Evolutionary conservation across 2,113 vertebrate species (phyloP).

Genomic region (Bolborhynchus lineola): DNA sequence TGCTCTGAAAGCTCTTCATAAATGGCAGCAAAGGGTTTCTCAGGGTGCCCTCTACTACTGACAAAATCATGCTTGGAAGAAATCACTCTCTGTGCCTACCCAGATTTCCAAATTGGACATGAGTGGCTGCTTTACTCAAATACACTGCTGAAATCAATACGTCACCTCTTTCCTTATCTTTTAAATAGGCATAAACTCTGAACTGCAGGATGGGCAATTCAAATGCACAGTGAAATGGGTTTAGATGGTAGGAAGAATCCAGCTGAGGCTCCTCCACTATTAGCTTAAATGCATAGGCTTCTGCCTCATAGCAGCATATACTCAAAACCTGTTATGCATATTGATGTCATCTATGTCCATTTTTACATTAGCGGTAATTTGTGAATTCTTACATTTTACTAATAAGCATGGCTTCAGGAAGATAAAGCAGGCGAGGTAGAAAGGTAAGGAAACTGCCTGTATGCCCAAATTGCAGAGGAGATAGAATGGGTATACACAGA

Average conservation of each 20-base stretch:
- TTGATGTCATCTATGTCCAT: background rate
- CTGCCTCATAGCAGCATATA: background rate
- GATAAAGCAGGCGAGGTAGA: background rate
- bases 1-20: background rate
- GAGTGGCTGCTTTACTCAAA: background rate
- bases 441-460: background rate
- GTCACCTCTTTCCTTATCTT: background rate
- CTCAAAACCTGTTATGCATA: background rate
- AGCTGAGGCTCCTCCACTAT: background rate
- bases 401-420: background rate
- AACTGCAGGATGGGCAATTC: background rate
- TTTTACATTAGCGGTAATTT: background rate
- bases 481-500: background rate
- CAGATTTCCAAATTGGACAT: background rate
- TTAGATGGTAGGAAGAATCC: background rate
- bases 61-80: background rate
- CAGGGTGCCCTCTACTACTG: background rate
- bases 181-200: background rate
- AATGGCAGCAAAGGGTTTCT: background rate
- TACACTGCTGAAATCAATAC: background rate
- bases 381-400: background rate
- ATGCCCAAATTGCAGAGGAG: background rate
- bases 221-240: background rate
- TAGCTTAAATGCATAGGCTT: background rate
- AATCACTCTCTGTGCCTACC: background rate